Evolutionary conservation across 1,140 invertebrate species (phyloP).

Genomic region (Drosophila subobscura): DNA sequence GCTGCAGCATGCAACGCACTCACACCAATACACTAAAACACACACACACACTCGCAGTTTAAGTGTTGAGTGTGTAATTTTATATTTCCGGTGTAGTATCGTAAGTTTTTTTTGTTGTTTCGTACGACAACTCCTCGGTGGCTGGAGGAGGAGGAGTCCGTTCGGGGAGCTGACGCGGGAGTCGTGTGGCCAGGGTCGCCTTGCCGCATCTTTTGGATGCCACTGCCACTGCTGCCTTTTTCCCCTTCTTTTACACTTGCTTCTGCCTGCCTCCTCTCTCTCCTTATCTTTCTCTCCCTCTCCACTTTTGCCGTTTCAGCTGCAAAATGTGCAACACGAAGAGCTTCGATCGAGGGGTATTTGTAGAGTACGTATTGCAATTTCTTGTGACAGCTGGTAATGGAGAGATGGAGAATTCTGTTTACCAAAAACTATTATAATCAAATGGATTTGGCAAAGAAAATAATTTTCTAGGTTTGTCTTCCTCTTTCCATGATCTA

Average conservation of each 20-base stretch:
- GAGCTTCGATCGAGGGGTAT: conserved; percentile 15
- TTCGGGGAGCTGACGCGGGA: no score
- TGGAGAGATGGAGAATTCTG: no score
- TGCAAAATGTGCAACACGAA: conserved; percentile 68
- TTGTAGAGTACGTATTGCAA: no score
- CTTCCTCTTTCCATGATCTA: no score
- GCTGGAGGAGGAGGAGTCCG: no score
- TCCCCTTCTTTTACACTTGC: conserved; percentile 48
- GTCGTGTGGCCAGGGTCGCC: conserved; percentile 58
- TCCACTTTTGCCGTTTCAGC: conserved; percentile 69
- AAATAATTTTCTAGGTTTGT: no score
- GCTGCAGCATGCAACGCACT: conserved; percentile 71
- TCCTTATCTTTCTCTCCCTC: conserved; percentile 1
- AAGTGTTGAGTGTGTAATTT: conserved; percentile 82
- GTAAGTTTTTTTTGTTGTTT: conserved; percentile 40
- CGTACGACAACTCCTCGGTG: conserved; percentile 65
- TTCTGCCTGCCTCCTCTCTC: background rate
- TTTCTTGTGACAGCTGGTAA: no score
- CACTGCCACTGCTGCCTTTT: conserved; percentile 41
- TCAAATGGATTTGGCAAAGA: no score
- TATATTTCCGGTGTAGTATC: conserved; percentile 80
- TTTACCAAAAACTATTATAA: no score
- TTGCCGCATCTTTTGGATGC: conserved; percentile 29
- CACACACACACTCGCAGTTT: conserved; percentile 52
- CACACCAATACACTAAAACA: conserved; percentile 2